These are phyloP conservation scores for Ectropis grisescens DNA, from an alignment of 1,140 invertebrate genomes.

Conservation along the genomic window DNA sequence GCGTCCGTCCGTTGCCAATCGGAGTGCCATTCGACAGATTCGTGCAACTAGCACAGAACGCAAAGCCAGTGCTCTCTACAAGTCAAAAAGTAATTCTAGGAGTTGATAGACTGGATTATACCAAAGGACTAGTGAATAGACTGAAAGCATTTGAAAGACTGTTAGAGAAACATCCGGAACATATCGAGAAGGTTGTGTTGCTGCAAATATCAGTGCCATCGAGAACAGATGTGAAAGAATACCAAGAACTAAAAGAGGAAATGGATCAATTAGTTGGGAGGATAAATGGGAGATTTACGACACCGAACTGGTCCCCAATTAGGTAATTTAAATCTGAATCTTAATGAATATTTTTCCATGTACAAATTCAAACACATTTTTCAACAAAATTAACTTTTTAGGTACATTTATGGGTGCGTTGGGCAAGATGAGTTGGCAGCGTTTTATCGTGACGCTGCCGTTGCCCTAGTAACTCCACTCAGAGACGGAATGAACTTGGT, in stretches of 20 bases:
- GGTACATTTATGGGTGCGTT: conserved; percentile 91
- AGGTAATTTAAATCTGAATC: conserved; percentile 53
- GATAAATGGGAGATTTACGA: conserved; percentile 90
- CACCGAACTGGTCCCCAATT: conserved; percentile 92
- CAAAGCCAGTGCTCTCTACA: conserved; percentile 79
- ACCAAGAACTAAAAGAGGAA: conserved; percentile 91
- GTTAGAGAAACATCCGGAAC: conserved; percentile 88
- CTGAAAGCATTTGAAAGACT: conserved; percentile 88
- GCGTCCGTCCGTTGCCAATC: conserved; percentile 86
- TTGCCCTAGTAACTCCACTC: conserved; percentile 88
- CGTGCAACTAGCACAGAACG: conserved; percentile 83
- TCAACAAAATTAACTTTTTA: conserved; percentile 13
- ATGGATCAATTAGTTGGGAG: conserved; percentile 90
- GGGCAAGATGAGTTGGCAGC: conserved; percentile 88
- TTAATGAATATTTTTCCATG: no score
- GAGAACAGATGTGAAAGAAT: conserved; percentile 90
- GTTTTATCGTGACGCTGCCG: conserved; percentile 87
- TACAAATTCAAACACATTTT: no score
- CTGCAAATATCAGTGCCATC: conserved; percentile 91
- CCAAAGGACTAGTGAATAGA: conserved; percentile 89
- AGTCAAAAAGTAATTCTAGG: conserved; percentile 88
- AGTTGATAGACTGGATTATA: conserved; percentile 92
- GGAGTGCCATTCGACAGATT: conserved; percentile 91
- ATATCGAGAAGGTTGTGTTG: conserved; percentile 85
- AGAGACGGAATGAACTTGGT: conserved; percentile 95